These are phyloP conservation scores for Gymnocypris eckloni DNA, from an alignment of 2,797 vertebrate genomes.

Conservation along the genomic window DNA sequence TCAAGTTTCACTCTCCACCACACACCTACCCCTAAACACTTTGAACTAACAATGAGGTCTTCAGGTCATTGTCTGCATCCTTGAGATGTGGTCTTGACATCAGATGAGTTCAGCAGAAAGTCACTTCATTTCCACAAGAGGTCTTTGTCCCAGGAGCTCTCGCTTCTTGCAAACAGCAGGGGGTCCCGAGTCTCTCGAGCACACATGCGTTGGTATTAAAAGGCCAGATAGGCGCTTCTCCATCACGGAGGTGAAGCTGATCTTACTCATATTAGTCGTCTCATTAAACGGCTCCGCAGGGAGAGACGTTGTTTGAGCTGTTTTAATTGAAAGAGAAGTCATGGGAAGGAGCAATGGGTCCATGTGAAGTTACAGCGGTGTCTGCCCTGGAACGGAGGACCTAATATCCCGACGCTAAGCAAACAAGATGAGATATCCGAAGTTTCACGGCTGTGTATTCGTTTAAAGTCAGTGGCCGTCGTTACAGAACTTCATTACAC, in stretches of 20 bases:
- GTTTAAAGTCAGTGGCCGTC: background rate
- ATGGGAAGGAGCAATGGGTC: conserved; percentile 35
- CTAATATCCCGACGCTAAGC: background rate
- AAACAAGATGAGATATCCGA: conserved; percentile 9
- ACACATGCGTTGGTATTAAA: conserved; percentile 35
- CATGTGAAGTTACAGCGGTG: conserved; percentile 22
- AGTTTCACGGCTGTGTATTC: conserved; percentile 31
- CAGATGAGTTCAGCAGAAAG: conserved; percentile 27
- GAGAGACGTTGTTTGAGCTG: conserved; percentile 43
- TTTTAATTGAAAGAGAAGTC: conserved; percentile 62
- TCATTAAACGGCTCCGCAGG: conserved; percentile 57
- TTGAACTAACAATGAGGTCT: conserved; percentile 14
- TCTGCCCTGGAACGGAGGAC: background rate
- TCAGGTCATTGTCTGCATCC: conserved; percentile 11
- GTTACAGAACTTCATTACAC: conserved; percentile 46
- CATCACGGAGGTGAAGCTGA: conserved; percentile 31
- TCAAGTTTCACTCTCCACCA: conserved; percentile 32
- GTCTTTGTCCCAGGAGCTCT: conserved; percentile 21
- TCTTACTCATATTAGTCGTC: conserved; percentile 60
- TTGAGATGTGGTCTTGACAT: conserved; percentile 8
- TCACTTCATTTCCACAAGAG: conserved; percentile 25
- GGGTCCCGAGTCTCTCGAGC: conserved; percentile 30
- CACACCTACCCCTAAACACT: conserved; percentile 6
- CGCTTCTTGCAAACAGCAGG: conserved; percentile 49
- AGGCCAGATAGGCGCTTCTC: conserved; percentile 40